Base-by-base conservation (phyloP, 2,888 invertebrate genomes). In the Hetaerina titia region DNA sequence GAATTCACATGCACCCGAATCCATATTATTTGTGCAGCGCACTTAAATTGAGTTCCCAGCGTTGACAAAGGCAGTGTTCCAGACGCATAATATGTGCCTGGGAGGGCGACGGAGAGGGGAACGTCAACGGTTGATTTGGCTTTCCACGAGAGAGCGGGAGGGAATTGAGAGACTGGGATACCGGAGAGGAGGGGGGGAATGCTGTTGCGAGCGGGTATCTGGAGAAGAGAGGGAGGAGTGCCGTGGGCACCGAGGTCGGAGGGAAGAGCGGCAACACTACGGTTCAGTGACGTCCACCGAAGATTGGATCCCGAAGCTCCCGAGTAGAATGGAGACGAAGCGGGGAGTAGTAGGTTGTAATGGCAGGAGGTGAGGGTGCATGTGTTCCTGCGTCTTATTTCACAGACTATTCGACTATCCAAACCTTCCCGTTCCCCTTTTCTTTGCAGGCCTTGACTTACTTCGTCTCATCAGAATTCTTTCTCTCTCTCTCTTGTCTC, bases 201-300 rank as follows among this genome's bases (percentile, higher is more conserved):
- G 58, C n/a, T 15, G n/a, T 6, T 89, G 57, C 57, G 22, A 89
- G 58, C 56, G 11, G 31, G 13, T 19, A 13, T 13, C n/a, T 25
- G 60, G 90, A n/a, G 60, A 11, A 31, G 22, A 64, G 19, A 63
- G 64, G n/a, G 63, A 64, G 90, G n/a, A n/a, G 60, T 15, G 58
- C 57, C 13, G 31, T 64, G 7, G 64, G 64, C 64, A 90, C 17
- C 90, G 90, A 25, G 63, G 63, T 90, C 63, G 64, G 89, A 63
- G 90, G 11, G 25, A 6, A 31, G 2, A 31, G 81, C 81, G 81
- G 81, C 31, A 31, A 81, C 81, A n/a, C 56, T 92, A 92, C 92
- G 92, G 92, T 69, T 92, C 92, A 92, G 92, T 92, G n/a, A 92
- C 92, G 92, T 92, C 92, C 92, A n/a, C 92, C 92, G 92, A 92